Conservation (phyloP, 2,113 vertebrate genomes). For the Emydura subglobosa region DNA sequence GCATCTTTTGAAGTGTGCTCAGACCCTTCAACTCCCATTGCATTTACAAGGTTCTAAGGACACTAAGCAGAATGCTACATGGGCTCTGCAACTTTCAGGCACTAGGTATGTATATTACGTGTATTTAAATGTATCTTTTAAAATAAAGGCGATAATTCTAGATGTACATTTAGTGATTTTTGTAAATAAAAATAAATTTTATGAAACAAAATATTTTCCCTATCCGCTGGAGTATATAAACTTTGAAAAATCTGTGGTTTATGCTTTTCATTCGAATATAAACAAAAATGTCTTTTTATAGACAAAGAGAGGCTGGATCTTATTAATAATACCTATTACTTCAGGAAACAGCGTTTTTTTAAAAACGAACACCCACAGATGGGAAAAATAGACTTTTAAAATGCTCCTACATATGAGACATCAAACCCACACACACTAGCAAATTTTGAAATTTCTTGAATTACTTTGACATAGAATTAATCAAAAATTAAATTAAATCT, state of each 20-base stretch:
- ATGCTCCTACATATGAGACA: not conserved
- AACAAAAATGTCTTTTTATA: slow-evolving; percentile 45
- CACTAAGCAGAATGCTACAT: not conserved
- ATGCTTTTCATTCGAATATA: not conserved
- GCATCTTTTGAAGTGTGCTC: not conserved
- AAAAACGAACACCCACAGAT: not conserved
- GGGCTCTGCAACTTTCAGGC: not conserved
- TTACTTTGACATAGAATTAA: slow-evolving; percentile 34
- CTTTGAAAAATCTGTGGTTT: not conserved
- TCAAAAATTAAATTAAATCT: slow-evolving; percentile 20
- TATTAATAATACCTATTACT: not conserved
- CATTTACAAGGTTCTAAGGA: not conserved
- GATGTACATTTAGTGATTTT: not conserved
- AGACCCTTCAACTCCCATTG: not conserved
- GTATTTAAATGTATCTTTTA: not conserved
- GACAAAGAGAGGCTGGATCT: not conserved
- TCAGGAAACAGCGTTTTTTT: not conserved
- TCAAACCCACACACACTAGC: not conserved
- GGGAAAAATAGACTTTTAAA: slow-evolving; percentile 11
- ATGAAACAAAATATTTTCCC: not conserved
- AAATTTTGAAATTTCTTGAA: not conserved
- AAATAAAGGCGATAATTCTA: not conserved
- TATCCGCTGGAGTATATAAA: slow-evolving; percentile 15
- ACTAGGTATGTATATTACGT: rapidly evolving
- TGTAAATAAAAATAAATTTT: slow-evolving; percentile 29